phyloP scores from a whole-genome alignment of 2,113 vertebrate species.

The Heliornis fulica region DNA sequence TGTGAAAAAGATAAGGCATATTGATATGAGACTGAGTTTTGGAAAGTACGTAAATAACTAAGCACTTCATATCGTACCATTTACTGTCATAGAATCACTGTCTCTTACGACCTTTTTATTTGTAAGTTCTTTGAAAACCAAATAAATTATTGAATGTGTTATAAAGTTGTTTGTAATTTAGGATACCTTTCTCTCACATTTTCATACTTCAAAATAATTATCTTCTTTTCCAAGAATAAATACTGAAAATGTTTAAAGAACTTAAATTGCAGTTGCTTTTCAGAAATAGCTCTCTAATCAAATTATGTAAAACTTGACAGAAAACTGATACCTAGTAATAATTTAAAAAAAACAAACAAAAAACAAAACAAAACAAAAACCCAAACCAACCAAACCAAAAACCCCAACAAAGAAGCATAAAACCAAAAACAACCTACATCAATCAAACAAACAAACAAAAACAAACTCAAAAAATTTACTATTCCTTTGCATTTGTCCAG shows the following conservation, averaged over 20 bases:
- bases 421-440: no score
- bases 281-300: constrained; percentile 46
- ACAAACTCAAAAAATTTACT: background rate
- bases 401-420: no score
- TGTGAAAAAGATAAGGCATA: background rate
- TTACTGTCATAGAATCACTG: no score
- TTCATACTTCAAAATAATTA: constrained; percentile 60
- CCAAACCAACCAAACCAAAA: no score
- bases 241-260: constrained; percentile 62
- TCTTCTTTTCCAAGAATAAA: constrained; percentile 27
- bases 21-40: background rate
- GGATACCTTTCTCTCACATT: background rate
- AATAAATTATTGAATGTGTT: constrained; percentile 28
- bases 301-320: constrained; percentile 56
- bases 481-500: background rate
- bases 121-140: constrained; percentile 29
- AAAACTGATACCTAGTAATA: constrained; percentile 40
- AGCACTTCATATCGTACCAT: background rate
- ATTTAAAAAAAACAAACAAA: background rate
- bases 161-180: background rate
- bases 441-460: no score
- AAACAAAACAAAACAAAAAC: no score
- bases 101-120: no score
- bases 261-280: constrained; percentile 33
- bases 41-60: background rate